Base-by-base conservation (phyloP, 1,140 invertebrate genomes). In the Pentalonia nigronervosa region DNA sequence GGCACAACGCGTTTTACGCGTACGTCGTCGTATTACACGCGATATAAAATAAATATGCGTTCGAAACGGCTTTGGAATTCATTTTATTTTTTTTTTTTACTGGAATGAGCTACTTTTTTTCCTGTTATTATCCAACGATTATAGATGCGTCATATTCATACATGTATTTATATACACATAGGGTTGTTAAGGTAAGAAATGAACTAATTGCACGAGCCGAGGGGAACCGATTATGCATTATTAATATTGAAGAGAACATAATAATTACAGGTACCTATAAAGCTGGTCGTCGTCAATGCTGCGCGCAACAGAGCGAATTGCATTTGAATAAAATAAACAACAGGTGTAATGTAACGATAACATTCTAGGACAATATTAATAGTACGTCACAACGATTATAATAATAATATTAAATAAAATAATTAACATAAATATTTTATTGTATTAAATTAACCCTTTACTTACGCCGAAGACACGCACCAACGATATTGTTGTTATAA, bases 291-390 rank as follows among this genome's bases (percentile, higher is more conserved):
- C 60, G 60, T 76, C 60, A 14, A 76, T 41, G 36, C 83, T 84
- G 83, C 23, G 23, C 60, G 60, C n/a, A 7, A 14, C 3, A 45
- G 4, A 30, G 9, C 36, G 36, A 41, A 84, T 45, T 84, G 36
- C 36, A 84, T 41, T 84, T 25, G 23, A 84, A 84, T 84, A 45
- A 30, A 84, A 84, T 84, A 45, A 84, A 30, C 83, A 84, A 84
- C 83, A 45, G 83, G 36, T 84, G 83, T 84, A 45, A 11, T 41
- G 81, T 3, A 23, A 84, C 83, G 23, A 45, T 1, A 84, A 84
- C 23, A 7, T 84, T 30, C 23, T 23, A 41, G 41, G 41, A 84
- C 36, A 30, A 45, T 45, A 2, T 30, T 41, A 41, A 41, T 41
- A 76, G n/a, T 76, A 14, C 1, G 60, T 45, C 4, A 84, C 34